phyloP scores from a whole-genome alignment of 64 coral and sea anemone species.

The Montipora efflorescens region DNA sequence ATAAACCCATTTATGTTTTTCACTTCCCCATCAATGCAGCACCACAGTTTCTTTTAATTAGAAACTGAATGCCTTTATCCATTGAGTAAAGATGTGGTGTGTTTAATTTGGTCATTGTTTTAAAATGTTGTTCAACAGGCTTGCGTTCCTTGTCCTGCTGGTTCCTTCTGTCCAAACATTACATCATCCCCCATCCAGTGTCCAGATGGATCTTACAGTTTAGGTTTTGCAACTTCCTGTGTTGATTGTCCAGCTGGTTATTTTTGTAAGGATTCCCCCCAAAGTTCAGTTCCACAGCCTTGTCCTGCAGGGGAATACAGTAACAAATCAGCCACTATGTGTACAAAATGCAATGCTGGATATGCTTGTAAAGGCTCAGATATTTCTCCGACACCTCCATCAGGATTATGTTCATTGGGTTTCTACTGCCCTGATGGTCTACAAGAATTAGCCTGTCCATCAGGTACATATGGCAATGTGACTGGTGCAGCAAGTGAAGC shows the following conservation, averaged over 20 bases:
- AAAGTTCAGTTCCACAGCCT: constrained; percentile 63
- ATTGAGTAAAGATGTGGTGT: too few species aligned
- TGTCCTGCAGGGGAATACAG: constrained; percentile 89
- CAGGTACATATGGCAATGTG: constrained; percentile 91
- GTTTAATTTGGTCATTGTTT: too few species aligned
- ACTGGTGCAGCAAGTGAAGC: constrained; percentile 72
- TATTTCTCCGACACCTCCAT: constrained; percentile 63
- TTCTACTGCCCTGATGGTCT: constrained; percentile 87
- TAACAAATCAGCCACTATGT: constrained; percentile 76
- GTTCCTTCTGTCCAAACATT: constrained; percentile 94
- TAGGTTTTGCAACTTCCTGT: constrained; percentile 79
- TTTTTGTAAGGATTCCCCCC: constrained; percentile 36
- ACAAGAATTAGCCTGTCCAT: constrained; percentile 70
- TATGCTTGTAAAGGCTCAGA: constrained; percentile 83
- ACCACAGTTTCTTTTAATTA: too few species aligned
- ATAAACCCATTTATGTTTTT: too few species aligned
- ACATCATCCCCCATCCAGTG: constrained; percentile 67
- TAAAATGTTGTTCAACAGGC: constrained; percentile 31
- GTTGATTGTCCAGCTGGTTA: constrained; percentile 88
- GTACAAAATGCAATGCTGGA: constrained; percentile 71
- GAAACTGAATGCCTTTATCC: too few species aligned
- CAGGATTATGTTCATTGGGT: constrained; percentile 84
- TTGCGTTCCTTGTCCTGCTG: constrained; percentile 82
- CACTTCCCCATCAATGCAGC: too few species aligned
- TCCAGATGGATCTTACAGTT: constrained; percentile 68